Conservation (phyloP, 2,888 invertebrate genomes). For the Athalia cordata region DNA sequence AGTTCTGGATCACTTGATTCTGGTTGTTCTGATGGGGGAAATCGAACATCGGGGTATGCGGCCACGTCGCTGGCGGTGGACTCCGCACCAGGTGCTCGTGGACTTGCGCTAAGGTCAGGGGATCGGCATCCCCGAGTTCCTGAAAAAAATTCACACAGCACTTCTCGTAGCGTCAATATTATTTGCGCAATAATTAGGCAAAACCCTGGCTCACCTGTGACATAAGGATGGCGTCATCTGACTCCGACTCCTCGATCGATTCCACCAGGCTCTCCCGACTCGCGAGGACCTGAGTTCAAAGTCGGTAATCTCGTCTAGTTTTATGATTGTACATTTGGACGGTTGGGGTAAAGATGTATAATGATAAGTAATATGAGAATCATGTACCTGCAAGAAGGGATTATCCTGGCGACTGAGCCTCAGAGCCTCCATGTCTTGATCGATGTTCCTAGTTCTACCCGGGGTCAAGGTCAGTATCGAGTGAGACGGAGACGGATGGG, state of each 20-base stretch:
- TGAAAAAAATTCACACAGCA: constrained; percentile 50
- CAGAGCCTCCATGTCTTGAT: constrained; percentile 89
- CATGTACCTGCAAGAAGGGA: constrained; percentile 84
- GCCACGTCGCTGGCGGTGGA: constrained; percentile 88
- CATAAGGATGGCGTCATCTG: constrained; percentile 86
- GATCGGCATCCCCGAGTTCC: constrained; percentile 79
- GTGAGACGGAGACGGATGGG: constrained; percentile 75
- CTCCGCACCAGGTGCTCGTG: constrained; percentile 89
- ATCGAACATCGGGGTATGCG: constrained; percentile 78
- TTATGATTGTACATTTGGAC: not conserved
- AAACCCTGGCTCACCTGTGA: constrained; percentile 77
- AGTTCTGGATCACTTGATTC: constrained; percentile 54
- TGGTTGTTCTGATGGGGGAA: constrained; percentile 75
- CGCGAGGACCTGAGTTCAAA: constrained; percentile 80
- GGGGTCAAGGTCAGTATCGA: constrained; percentile 83
- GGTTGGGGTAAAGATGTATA: not conserved
- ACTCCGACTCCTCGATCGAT: constrained; percentile 82
- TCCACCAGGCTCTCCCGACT: constrained; percentile 88
- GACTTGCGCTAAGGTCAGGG: constrained; percentile 84
- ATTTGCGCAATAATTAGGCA: too few species aligned
- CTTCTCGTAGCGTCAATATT: not conserved
- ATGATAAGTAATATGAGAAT: not conserved
- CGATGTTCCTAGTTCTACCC: constrained; percentile 85
- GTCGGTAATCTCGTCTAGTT: constrained; percentile 4
- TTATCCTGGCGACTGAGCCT: constrained; percentile 89